Conservation (phyloP, 2,797 vertebrate species). For the Peromyscus eremicus region DNA sequence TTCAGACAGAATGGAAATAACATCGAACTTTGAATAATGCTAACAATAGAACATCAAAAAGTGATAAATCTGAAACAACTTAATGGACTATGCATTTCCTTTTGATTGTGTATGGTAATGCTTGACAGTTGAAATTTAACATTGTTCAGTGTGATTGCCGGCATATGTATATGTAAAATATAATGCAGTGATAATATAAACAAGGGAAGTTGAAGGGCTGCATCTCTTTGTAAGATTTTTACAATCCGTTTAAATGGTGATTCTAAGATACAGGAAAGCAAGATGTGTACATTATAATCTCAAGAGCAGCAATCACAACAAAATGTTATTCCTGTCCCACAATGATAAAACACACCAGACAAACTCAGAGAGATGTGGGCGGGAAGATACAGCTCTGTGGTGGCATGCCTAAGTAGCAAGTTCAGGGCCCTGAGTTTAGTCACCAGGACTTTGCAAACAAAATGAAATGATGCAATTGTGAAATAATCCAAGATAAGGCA, state of each 20-base stretch:
- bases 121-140: not conserved
- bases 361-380: not conserved
- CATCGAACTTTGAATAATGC: not conserved
- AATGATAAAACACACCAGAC: not conserved
- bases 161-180: not conserved
- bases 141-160: not conserved
- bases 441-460: not conserved
- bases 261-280: not conserved
- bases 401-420: not conserved
- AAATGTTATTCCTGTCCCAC: not conserved
- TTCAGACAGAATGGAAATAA: not conserved
- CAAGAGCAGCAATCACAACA: not conserved
- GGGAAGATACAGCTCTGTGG: not conserved
- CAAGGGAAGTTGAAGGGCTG: not conserved
- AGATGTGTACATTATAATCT: not conserved
- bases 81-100: not conserved
- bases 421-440: not conserved
- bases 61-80: not conserved
- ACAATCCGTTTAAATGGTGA: not conserved
- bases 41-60: not conserved
- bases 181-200: conserved; percentile 2
- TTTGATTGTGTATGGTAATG: not conserved
- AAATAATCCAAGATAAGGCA: not conserved
- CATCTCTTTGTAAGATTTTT: not conserved
- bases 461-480: not conserved